Percentiles rank a stretch among this genome's conserved stretches.
Evolutionary conservation across 2,797 vertebrate genomes (phyloP).

Genomic region (Halcyon badia): DNA sequence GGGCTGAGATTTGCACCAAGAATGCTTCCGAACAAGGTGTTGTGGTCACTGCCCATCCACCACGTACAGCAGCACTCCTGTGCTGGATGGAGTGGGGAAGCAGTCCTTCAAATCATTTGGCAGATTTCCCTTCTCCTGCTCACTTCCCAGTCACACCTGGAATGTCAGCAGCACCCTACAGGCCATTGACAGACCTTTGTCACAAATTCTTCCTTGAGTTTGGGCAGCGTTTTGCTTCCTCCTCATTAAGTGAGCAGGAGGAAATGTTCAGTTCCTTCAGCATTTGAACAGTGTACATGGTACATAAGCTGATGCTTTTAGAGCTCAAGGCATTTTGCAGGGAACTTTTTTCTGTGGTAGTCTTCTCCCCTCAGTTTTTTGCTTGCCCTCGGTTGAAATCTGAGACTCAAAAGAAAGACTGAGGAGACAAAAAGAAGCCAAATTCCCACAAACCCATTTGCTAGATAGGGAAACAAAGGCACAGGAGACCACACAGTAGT

Average conservation of each 20-base stretch:
- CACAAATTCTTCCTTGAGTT: neutral
- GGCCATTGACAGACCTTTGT: neutral
- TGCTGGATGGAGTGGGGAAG: neutral
- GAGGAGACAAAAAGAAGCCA: neutral
- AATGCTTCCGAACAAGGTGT: neutral
- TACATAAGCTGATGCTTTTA: neutral
- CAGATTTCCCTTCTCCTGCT: neutral
- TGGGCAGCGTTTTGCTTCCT: neutral
- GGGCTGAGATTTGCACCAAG: neutral
- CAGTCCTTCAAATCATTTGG: neutral
- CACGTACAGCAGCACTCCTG: neutral
- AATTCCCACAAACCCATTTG: neutral
- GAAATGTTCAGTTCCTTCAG: neutral
- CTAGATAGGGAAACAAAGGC: neutral
- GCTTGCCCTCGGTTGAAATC: neutral
- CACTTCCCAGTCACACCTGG: neutral
- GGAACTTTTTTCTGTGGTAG: neutral
- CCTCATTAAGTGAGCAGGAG: neutral
- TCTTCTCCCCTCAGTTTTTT: neutral
- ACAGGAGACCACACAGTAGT: conserved; percentile 19
- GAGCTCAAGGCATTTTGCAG: neutral
- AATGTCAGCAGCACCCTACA: neutral
- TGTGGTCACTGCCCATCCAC: neutral
- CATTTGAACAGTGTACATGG: neutral
- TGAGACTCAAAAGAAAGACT: neutral